Percentiles rank a stretch among this genome's conserved stretches.
phyloP scores from a whole-genome alignment of 1,140 invertebrate genomes.

The Brachionus asplanchnoidis region DNA sequence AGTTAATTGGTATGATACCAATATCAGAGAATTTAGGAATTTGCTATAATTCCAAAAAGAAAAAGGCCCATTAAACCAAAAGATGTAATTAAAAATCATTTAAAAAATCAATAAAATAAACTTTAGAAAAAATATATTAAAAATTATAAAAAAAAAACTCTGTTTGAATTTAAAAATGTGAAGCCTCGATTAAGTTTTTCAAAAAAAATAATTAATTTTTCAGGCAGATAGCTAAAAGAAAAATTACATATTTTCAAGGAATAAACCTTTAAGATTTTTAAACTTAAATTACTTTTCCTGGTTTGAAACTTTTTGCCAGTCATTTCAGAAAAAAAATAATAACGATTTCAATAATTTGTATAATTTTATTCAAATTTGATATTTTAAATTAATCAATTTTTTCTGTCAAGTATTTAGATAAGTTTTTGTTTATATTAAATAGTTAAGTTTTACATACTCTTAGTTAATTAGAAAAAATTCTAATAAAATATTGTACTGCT shows the following conservation, averaged over 20 bases:
- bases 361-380: not conserved
- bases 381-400: not conserved
- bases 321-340: not conserved
- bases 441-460: not conserved
- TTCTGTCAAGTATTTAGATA: not conserved
- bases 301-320: not conserved
- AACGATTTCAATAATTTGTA: not conserved
- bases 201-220: not conserved
- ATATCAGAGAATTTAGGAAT: not conserved
- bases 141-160: not conserved
- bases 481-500: not conserved
- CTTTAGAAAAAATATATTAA: not conserved
- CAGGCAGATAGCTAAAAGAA: not conserved
- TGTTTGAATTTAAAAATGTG: not conserved
- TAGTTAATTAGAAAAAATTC: not conserved
- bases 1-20: not conserved
- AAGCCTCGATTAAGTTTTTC: not conserved
- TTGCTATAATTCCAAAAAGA: not conserved
- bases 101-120: not conserved
- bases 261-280: not conserved
- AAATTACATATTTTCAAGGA: not conserved
- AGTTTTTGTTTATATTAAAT: not conserved
- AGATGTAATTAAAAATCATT: not conserved
- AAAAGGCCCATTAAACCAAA: not conserved
- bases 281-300: not conserved